Evolutionary conservation across 35 echinoderm and acorn worm species (phyloP).

Genomic region (Lytechinus pictus): DNA sequence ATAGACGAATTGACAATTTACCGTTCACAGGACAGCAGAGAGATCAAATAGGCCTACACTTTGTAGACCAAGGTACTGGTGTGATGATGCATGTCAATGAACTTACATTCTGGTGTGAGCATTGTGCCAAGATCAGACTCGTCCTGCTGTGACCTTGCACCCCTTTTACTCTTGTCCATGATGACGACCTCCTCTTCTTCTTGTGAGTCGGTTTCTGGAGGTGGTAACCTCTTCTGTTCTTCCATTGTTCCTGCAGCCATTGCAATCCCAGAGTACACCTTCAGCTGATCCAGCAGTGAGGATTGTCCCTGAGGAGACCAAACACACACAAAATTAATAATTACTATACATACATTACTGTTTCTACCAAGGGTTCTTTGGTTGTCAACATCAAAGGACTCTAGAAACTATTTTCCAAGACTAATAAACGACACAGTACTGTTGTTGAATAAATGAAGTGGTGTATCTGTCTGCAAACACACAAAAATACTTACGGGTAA

Average conservation of each 20-base stretch:
- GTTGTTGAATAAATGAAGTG: background rate
- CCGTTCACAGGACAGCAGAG: no score
- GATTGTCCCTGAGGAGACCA: slow-evolving; percentile 65
- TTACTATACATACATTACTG: no score
- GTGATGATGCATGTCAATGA: background rate
- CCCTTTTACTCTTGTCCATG: slow-evolving; percentile 17
- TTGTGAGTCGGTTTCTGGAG: slow-evolving; percentile 26
- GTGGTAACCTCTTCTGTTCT: slow-evolving; percentile 12
- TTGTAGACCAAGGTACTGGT: background rate
- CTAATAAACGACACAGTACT: background rate
- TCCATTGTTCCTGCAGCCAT: slow-evolving; percentile 45
- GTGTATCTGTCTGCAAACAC: background rate
- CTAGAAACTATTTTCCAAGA: background rate
- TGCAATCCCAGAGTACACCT: slow-evolving; percentile 60
- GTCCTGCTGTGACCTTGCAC: background rate
- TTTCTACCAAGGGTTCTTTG: background rate
- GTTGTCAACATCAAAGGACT: background rate
- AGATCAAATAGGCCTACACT: no score
- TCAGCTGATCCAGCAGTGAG: slow-evolving; percentile 82
- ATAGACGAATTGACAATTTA: no score
- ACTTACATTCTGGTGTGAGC: slow-evolving; percentile 39
- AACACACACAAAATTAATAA: background rate
- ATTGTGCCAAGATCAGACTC: background rate
- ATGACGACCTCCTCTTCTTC: slow-evolving; percentile 40
- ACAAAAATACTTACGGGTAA: background rate